Base-by-base conservation (phyloP, 2,113 vertebrate genomes). In the Phocoena sinus region DNA sequence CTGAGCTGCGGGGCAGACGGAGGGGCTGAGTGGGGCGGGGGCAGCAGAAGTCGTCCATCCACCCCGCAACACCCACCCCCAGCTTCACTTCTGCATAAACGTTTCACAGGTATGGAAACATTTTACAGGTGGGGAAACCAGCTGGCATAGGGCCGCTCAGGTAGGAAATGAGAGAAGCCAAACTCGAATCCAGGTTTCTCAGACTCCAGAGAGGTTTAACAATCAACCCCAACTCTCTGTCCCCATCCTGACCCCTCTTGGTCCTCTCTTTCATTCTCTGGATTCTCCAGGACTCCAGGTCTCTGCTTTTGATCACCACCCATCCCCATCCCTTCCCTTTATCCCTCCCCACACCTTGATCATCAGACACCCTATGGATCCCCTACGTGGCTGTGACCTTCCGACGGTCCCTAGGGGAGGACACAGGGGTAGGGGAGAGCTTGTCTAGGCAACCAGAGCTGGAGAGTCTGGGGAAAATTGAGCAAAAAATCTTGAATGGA, bases 1-100 rank as follows among this genome's bases (percentile, higher is more conserved):
- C 98, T 99, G 99, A 98, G 99, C 99, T 99, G 98, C 81, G 96
- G 60, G 96, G 38, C 83, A 95, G 71, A 97, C 0, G 18, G 17
- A 97, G 58, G 96, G 86, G 50, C 12, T 74, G 62, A 76, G 53
- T 68, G 53, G 95, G 58, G 38, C 17, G 9, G 47, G 41, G 26
- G 41, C 53, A 65, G 44, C 71, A 33, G 20, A 65, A 82, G 74
- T n/a, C 70, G 70, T 71, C 92, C 26, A n/a, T 83, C 26, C 44
- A 73, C n/a, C 28, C 84, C 31, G 11, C 47, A 23, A 12, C 21
- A 33, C 9, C 36, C 0, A 14, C 31, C 56, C 73, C 67, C 47
- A 28, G 67, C 23, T 68, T 82, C 62, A 20, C 79, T 58, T 67
- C 70, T 62, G 3, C 15, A 17, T 68, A 20, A 92, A 26, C 21